Evolutionary conservation across 1,140 invertebrate genomes (phyloP).

Genomic region (Papilio machaon): DNA sequence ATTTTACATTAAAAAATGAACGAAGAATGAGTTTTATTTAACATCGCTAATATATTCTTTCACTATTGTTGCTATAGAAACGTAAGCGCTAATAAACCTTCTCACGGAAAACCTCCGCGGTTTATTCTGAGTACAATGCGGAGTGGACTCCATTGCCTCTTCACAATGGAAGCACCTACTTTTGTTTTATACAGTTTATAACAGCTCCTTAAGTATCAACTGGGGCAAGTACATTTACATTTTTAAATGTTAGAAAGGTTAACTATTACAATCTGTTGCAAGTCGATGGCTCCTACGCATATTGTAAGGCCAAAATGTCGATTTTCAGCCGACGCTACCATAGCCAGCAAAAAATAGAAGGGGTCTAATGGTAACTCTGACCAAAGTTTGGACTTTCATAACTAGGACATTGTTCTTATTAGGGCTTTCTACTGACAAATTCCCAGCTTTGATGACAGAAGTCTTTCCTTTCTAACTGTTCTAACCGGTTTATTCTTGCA

Average conservation of each 20-base stretch:
- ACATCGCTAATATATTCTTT: background rate
- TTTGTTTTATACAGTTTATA: conserved; percentile 22
- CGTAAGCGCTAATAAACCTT: background rate
- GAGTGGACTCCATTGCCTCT: conserved; percentile 11
- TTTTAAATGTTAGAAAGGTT: background rate
- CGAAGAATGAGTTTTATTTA: background rate
- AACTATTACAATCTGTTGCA: background rate
- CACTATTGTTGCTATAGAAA: conserved; percentile 4
- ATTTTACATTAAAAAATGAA: too few relatives aligned
- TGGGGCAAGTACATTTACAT: background rate
- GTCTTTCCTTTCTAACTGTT: background rate
- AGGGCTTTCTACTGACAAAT: too few relatives aligned
- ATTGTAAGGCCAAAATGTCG: too few relatives aligned
- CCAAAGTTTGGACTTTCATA: too few relatives aligned
- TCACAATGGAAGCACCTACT: conserved; percentile 14
- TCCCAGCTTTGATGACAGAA: background rate
- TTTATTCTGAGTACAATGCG: conserved; percentile 17
- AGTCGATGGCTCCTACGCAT: background rate
- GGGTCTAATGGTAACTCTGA: too few relatives aligned
- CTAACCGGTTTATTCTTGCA: too few relatives aligned
- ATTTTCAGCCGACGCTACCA: too few relatives aligned
- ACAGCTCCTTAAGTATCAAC: background rate
- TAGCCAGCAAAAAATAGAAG: too few relatives aligned
- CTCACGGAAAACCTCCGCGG: background rate
- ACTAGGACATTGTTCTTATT: too few relatives aligned